Evolutionary conservation across 2,113 vertebrate species (phyloP).

Genomic region (Montifringilla adamsi): DNA sequence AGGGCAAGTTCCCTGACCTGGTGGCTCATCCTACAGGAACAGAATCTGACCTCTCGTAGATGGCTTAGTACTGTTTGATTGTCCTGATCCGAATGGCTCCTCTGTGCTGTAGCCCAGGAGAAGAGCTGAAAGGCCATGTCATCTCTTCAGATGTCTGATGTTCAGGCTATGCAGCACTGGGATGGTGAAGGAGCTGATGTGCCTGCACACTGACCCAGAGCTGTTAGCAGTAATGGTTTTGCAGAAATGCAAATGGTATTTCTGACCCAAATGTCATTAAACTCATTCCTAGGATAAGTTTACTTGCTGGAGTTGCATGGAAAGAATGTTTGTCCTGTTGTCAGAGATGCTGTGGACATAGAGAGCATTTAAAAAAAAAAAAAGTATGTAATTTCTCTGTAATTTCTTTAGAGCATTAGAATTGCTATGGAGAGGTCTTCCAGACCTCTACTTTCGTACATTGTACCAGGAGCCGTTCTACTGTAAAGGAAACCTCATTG

Average conservation of each 20-base stretch:
- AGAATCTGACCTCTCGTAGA: neutral
- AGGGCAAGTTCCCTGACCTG: neutral
- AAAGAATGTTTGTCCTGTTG: neutral
- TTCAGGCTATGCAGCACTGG: accelerated
- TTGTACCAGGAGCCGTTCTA: neutral
- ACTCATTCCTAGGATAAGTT: neutral
- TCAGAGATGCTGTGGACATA: neutral
- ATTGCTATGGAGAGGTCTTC: neutral
- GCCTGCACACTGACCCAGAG: neutral
- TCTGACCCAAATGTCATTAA: neutral
- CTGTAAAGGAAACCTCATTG: neutral
- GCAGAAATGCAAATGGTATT: neutral
- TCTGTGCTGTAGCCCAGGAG: neutral
- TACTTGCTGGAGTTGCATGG: neutral
- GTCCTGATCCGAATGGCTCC: neutral
- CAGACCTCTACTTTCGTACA: neutral
- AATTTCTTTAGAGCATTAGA: neutral
- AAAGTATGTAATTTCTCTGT: neutral
- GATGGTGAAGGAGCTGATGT: neutral
- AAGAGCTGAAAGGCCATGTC: neutral
- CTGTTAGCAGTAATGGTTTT: neutral
- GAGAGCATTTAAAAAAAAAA: neutral
- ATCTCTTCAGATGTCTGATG: neutral
- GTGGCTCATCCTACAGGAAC: conserved; percentile 13
- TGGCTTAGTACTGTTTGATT: neutral